Conservation (phyloP, 2,888 invertebrate genomes). For the Eretmocerus hayati region DNA sequence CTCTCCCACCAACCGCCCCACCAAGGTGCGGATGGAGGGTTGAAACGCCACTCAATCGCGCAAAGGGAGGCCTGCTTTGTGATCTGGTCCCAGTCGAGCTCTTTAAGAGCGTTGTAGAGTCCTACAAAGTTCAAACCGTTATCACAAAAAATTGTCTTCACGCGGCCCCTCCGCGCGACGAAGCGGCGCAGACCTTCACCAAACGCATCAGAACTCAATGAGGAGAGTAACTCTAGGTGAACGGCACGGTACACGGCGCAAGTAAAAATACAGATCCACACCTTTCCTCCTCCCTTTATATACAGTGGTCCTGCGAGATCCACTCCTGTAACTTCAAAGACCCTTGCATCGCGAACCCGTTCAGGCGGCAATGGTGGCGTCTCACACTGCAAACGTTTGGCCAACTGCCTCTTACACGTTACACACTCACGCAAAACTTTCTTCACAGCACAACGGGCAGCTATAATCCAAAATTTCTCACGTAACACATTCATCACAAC, state of each 20-base stretch:
- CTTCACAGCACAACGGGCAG: constrained; percentile 15
- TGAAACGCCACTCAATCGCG: constrained; percentile 35
- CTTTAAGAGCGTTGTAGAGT: constrained; percentile 26
- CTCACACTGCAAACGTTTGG: constrained; percentile 21
- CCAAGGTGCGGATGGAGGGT: constrained; percentile 42
- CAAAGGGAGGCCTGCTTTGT: not conserved
- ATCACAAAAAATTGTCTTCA: constrained; percentile 36
- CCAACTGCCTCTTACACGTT: constrained; percentile 23
- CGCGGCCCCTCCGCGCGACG: constrained; percentile 25
- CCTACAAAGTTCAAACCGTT: constrained; percentile 43
- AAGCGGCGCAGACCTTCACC: constrained; percentile 26
- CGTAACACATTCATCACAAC: constrained; percentile 21
- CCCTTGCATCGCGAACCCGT: constrained; percentile 22
- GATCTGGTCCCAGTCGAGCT: constrained; percentile 30
- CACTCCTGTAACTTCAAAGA: constrained; percentile 28
- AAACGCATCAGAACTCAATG: constrained; percentile 32
- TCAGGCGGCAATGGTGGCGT: constrained; percentile 32
- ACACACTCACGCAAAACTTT: constrained; percentile 17
- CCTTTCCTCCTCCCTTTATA: constrained; percentile 27
- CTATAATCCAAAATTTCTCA: constrained; percentile 23
- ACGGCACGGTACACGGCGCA: constrained; percentile 40
- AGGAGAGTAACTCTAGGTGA: constrained; percentile 38
- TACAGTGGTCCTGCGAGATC: constrained; percentile 38
- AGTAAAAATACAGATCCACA: constrained; percentile 38
- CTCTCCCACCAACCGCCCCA: constrained; percentile 47